Evolutionary conservation across 2,888 invertebrate genomes (phyloP).

Genomic region (Aromia moschata): DNA sequence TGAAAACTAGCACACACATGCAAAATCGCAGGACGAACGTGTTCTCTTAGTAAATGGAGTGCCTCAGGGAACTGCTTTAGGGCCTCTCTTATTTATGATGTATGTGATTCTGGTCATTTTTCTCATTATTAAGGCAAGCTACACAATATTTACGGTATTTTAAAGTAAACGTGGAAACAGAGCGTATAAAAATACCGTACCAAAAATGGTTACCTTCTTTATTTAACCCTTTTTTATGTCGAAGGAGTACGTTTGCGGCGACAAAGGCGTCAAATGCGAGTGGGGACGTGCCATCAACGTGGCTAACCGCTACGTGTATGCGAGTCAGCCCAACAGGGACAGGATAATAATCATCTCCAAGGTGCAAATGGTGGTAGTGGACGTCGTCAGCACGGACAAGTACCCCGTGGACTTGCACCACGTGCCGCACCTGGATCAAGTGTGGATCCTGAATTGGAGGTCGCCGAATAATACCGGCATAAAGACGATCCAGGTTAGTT

Average conservation of each 20-base stretch:
- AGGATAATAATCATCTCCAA: conserved; percentile 77
- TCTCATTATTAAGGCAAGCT: no score
- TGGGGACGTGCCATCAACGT: conserved; percentile 80
- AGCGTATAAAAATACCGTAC: no score
- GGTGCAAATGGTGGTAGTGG: conserved; percentile 76
- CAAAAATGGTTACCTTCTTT: no score
- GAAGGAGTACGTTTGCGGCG: conserved; percentile 76
- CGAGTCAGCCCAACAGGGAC: conserved; percentile 75
- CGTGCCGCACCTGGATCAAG: conserved; percentile 76
- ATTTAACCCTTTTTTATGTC: conserved; percentile 22
- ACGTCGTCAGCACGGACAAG: conserved; percentile 77
- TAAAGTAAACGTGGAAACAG: no score
- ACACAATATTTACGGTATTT: no score
- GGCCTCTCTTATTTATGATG: no score
- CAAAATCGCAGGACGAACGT: no score
- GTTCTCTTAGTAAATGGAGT: no score
- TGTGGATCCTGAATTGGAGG: conserved; percentile 79
- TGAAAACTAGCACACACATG: no score
- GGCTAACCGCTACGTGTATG: conserved; percentile 76
- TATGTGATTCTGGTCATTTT: no score
- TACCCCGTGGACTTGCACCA: conserved; percentile 76
- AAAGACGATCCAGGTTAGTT: conserved; percentile 69
- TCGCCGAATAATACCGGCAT: conserved; percentile 68
- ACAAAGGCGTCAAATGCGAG: conserved; percentile 71
- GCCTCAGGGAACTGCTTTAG: no score